These are phyloP conservation scores for Moxostoma hubbsi DNA, from an alignment of 2,797 vertebrate species.

Conservation along the genomic window DNA sequence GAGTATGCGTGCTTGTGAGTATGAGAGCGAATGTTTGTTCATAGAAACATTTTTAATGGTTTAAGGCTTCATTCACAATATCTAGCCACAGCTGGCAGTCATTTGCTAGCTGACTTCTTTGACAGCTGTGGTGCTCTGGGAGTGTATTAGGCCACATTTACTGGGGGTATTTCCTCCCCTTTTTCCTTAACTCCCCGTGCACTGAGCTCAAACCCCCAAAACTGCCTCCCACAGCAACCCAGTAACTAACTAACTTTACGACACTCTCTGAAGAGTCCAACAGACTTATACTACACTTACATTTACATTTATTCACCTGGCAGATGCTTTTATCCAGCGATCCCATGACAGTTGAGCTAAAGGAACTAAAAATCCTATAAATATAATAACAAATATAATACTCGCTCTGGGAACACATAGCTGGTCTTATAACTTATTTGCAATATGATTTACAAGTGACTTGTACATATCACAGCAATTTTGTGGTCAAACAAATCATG, in stretches of 20 bases:
- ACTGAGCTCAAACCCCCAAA: conserved; percentile 21
- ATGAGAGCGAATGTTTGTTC: conserved; percentile 14
- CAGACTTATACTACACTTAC: too few relatives aligned
- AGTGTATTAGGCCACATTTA: conserved; percentile 61
- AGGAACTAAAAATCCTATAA: too few relatives aligned
- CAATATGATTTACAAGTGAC: too few relatives aligned
- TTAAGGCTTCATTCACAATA: conserved; percentile 58
- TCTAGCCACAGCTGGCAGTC: conserved; percentile 69
- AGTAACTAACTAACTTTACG: not conserved
- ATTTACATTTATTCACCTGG: too few relatives aligned
- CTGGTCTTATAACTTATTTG: too few relatives aligned
- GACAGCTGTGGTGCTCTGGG: conserved; percentile 66
- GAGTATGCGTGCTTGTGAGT: not conserved
- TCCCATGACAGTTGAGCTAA: too few relatives aligned
- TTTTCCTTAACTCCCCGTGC: conserved; percentile 6
- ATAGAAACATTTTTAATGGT: conserved; percentile 1
- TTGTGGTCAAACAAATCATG: too few relatives aligned
- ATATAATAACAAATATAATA: too few relatives aligned
- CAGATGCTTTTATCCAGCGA: too few relatives aligned
- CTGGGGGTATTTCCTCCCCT: conserved; percentile 52
- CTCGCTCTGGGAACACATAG: too few relatives aligned
- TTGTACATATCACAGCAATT: too few relatives aligned
- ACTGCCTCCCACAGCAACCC: not conserved
- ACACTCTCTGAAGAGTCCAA: not conserved
- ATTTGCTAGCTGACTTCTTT: conserved; percentile 66